Base-by-base conservation (phyloP, 2,113 vertebrate genomes). In the Gymnocephalus cernua region DNA sequence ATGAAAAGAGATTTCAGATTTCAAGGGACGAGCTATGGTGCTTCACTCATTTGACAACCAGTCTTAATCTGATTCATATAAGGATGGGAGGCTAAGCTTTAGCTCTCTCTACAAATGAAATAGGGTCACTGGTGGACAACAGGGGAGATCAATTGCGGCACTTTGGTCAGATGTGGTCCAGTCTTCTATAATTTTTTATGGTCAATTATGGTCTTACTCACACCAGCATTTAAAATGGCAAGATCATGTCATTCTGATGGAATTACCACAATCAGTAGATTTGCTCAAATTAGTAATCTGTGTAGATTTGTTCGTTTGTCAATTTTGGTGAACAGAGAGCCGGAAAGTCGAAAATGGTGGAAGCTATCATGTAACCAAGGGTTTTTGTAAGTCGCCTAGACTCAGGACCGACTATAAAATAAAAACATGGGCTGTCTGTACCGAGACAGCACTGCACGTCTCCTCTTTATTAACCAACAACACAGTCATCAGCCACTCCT, bases 1-100 rank as follows among this genome's bases (percentile, higher is more conserved):
- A 47, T 61, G 35, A 70, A 72, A 82, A 79, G 35, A 47, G 13
- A 69, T 64, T 73, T 68, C 29, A 74, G 47, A 53, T 85, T 54
- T 76, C 41, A 56, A 82, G 54, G 12, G 56, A 50, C 41, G 25
- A 44, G 54, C 18, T 57, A 2, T 74, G 51, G 35, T 27, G 23
- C 57, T 73, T 64, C 32, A 75, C 47, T 65, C 64, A 59, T 69
- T 11, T 38, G 13, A 38, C 68, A 85, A 77, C 45, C 1, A 57
- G 54, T 70, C 59, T 73, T 62, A 25, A 72, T 79, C 62, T 79
- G 35, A 70, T n/a, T 79, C 27, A 57, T 61, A 56, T 75, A 53
- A 41, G 18, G 6, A 27, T 16, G 2, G 0, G 16, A 38, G 25
- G 48, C 41, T 23, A 76, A 23, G 25, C n/a, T 71, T 79, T 56